Evolutionary conservation across 2,797 vertebrate genomes (phyloP).

Genomic region (Micromesistius poutassou): DNA sequence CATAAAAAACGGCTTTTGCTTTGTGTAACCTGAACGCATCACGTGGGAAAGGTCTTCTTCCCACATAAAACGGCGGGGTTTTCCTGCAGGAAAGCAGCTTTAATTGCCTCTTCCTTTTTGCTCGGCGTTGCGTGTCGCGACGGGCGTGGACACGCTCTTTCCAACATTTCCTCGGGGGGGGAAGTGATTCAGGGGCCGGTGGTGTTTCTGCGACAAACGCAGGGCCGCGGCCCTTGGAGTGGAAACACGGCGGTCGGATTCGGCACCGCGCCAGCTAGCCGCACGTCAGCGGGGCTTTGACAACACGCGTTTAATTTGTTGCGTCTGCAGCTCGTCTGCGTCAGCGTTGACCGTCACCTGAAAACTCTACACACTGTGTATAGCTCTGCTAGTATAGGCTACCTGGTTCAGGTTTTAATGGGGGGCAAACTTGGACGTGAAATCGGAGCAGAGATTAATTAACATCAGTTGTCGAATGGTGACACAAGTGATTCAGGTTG

Average conservation of each 20-base stretch:
- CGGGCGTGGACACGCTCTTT: constrained; percentile 38
- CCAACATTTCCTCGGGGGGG: constrained; percentile 9
- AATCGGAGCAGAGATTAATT: too few relatives aligned
- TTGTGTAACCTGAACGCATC: not conserved
- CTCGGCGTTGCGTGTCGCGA: constrained; percentile 49
- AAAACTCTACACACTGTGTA: too few relatives aligned
- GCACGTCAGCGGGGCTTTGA: too few relatives aligned
- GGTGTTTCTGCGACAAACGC: constrained; percentile 27
- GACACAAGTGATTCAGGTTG: too few relatives aligned
- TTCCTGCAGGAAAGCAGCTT: constrained; percentile 52
- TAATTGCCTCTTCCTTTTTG: constrained; percentile 59
- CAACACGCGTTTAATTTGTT: too few relatives aligned
- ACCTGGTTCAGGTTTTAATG: too few relatives aligned
- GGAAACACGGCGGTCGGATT: constrained; percentile 22
- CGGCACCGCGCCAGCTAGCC: constrained; percentile 3
- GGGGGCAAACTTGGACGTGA: too few relatives aligned
- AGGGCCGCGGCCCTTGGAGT: constrained; percentile 22
- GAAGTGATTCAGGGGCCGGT: not conserved
- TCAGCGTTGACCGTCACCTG: too few relatives aligned
- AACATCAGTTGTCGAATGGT: too few relatives aligned
- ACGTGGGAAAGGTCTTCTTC: not conserved
- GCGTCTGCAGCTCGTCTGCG: too few relatives aligned
- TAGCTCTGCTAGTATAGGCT: too few relatives aligned
- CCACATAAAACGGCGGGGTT: constrained; percentile 39
- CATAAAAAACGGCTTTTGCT: not conserved